Evolutionary conservation across 1,140 invertebrate genomes (phyloP), one percentile per base, ranked within the genome.

Genomic region (Sipha flava): DNA sequence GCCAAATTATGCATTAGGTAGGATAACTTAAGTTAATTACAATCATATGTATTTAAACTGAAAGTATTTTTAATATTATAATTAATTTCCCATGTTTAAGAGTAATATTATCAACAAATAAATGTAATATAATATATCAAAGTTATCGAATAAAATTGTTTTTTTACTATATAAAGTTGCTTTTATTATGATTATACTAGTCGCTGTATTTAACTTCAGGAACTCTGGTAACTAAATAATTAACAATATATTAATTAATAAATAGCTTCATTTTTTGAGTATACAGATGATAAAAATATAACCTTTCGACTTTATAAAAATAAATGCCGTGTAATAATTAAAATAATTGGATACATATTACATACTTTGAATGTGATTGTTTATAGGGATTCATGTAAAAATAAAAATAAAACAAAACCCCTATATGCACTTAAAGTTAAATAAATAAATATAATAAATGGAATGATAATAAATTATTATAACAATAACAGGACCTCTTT

Each of bases 211-310:
- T 43, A 45, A 54, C 21, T 59, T 54, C 73, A 77, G 73, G 73
- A 77, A 77, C 73, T 77, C 73, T 77, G 73, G 73, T 77, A 57
- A 77, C 73, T 77, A 77, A 77, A 75, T 52, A 75, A 52, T 75
- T 72, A 72, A 75, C 49, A 54, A 54, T 75, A 54, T 21, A 75
- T 73, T 34, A 26, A 45, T 47, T 29, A 57, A 75, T 57, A 75
- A 37, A 75, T 77, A 77, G 34, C 21, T 57, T 77, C 31, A 75
- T 59, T 57, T 16, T 59, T 77, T 70, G 5, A 45, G 52, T 59
- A 40, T 77, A 77, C 52, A 43, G 73, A 40, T 34, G 26, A 77
- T 59, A 77, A 77, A 77, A 77, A 77, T 77, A 77, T 77, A 77
- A 77, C 73, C 47, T 77, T 59, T 77, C 45, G 21, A 77, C 31